Evolutionary conservation across 1,140 invertebrate species (phyloP), one percentile per base, ranked within the genome.

Genomic region (Trachymyrmex septentrionalis): DNA sequence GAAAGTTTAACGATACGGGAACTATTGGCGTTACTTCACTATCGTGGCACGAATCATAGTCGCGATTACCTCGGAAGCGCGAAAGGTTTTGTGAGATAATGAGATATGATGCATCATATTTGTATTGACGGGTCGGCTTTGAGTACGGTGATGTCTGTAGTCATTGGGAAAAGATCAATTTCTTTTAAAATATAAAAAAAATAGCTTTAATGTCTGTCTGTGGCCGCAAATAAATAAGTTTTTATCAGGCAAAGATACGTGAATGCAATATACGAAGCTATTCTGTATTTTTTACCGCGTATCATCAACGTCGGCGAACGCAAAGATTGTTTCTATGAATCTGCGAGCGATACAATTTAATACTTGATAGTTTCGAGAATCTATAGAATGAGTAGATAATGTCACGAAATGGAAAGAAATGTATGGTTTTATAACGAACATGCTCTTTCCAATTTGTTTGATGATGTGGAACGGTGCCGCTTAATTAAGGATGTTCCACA

Each of bases 321-420:
- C 44, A 86, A 73, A 86, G 85, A 71, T 2, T 0, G 7, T 78
- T 87, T 89, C 81, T 77, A 57, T 30, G 86, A 89, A 87, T 21
- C 30, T 53, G 63, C 38, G 80, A 73, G 69, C 38, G 55, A 86
- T 38, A 69, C 16, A 16, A 44, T 38, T 86, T 30, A 5, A 77
- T 71, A 44, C 2, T 53, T 24, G 10, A 64, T 34, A 19, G 19
- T 34, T 64, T n/a, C 24, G 12, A 24, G 67, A 73, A 84, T 81
- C 30, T 63, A n/a, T n/a, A 30, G 14, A 59, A 72, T 73, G 57
- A 50, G 30, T 73, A 34, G 30, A 34, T 34, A 44, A 73, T 24
- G 19, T 61, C 21, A 30, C 14, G 12, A 9, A 10, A n/a, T 6
- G 9, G 27, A 14, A 19, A 66, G 24, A n/a, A 21, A 10, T 53